phyloP scores from a whole-genome alignment of 1,140 invertebrate species.

The Diplogasteroides magnus region DNA sequence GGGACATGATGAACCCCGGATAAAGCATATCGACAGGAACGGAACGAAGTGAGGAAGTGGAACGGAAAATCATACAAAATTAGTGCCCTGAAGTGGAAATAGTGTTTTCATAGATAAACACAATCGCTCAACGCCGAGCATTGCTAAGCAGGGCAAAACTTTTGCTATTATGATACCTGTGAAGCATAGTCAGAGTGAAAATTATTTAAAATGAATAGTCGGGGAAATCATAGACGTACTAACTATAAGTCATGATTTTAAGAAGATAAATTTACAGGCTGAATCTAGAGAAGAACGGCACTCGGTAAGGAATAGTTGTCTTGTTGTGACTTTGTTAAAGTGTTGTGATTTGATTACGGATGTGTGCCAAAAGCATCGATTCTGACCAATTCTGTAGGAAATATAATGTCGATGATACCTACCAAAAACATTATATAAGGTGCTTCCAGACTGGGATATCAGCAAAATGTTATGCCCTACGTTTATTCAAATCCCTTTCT shows the following conservation, averaged over 20 bases:
- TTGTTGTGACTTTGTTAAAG: too few species aligned
- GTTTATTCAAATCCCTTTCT: conserved; percentile 4
- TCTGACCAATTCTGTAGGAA: conserved; percentile 8
- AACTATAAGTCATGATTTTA: too few species aligned
- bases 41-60: conserved; percentile 5
- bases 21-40: conserved; percentile 3
- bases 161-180: not conserved
- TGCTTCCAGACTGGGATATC: conserved; percentile 5
- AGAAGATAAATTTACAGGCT: too few species aligned
- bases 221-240: too few species aligned
- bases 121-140: not conserved
- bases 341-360: not conserved
- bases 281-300: too few species aligned
- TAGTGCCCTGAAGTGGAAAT: not conserved
- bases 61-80: not conserved
- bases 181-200: not conserved
- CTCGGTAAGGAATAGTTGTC: too few species aligned
- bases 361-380: conserved; percentile 10
- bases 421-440: conserved; percentile 5
- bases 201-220: not conserved
- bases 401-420: not conserved
- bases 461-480: not conserved
- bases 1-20: conserved; percentile 8
- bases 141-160: conserved; percentile 1
- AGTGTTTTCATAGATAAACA: conserved; percentile 7